A percentile compares a stretch with the other conserved stretches of the same genome.
phyloP scores from a whole-genome alignment of 2,113 vertebrate species.

The Dasyprocta punctata region DNA sequence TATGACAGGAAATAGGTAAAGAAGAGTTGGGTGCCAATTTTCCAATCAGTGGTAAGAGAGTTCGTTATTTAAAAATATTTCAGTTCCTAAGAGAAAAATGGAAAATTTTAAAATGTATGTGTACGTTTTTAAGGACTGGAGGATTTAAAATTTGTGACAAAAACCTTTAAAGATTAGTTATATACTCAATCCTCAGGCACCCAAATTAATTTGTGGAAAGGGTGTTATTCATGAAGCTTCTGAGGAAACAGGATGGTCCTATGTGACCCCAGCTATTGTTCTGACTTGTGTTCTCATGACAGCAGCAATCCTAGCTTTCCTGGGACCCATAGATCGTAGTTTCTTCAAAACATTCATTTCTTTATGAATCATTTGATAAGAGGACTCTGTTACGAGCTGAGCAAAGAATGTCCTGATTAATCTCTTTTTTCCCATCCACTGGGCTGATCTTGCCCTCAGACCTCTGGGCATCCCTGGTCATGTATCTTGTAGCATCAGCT shows the following conservation, averaged over 20 bases:
- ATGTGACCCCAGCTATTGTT: neutral
- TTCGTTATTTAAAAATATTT: conserved; percentile 28
- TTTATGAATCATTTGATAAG: conserved; percentile 67
- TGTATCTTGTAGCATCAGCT: conserved; percentile 70
- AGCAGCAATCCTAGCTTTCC: conserved; percentile 42
- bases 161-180: neutral
- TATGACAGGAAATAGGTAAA: neutral
- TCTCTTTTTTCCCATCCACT: conserved; percentile 69
- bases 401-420: conserved; percentile 77
- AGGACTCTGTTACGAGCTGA: conserved; percentile 68
- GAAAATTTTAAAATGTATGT: conserved; percentile 35
- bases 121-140: neutral
- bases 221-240: neutral
- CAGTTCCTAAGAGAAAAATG: neutral
- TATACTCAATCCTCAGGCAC: neutral
- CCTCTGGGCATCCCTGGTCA: conserved; percentile 45
- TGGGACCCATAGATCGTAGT: conserved; percentile 10
- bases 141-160: neutral
- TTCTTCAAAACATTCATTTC: conserved; percentile 65
- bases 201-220: conserved; percentile 48
- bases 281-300: neutral
- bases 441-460: conserved; percentile 71
- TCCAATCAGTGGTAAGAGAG: neutral
- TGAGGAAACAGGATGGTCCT: neutral
- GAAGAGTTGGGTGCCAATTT: neutral